Conservation (phyloP, 2,888 invertebrate species). For the Neria commutata region DNA sequence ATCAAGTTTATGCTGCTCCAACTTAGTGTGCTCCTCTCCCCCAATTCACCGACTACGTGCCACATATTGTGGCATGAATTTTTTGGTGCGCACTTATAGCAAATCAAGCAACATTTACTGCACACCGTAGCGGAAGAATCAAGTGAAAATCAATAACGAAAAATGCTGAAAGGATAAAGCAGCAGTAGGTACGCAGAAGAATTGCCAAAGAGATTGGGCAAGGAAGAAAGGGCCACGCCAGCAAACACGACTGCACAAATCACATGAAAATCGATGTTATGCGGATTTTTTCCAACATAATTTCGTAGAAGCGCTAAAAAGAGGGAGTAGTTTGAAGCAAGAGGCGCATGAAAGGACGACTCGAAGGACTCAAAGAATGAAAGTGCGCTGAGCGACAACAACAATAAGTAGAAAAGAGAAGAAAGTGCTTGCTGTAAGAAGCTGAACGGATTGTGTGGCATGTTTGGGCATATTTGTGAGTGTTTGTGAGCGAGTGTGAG, state of each 20-base stretch:
- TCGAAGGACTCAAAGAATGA: not conserved
- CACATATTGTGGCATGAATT: too few relatives aligned
- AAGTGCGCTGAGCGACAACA: too few relatives aligned
- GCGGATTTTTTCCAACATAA: not conserved
- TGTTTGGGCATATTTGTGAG: too few relatives aligned
- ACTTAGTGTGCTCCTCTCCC: too few relatives aligned
- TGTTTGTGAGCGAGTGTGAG: too few relatives aligned
- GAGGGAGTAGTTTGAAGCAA: not conserved
- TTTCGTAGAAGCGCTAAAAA: constrained; percentile 6
- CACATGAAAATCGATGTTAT: constrained; percentile 53
- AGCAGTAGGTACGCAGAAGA: too few relatives aligned
- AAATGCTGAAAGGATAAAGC: too few relatives aligned
- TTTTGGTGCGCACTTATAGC: too few relatives aligned
- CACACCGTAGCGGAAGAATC: constrained; percentile 46
- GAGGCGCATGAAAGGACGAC: not conserved
- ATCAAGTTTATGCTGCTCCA: not conserved
- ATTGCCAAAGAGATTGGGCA: too few relatives aligned
- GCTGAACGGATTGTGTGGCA: constrained; percentile 41
- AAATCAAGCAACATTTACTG: not conserved
- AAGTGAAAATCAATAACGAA: constrained; percentile 53
- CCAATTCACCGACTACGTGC: too few relatives aligned
- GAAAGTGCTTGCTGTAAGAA: constrained; percentile 4
- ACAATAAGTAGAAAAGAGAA: too few relatives aligned
- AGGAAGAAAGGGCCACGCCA: too few relatives aligned
- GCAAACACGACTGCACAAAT: constrained; percentile 45